Percentiles rank a stretch among this genome's conserved stretches.
Evolutionary conservation across 2,113 vertebrate species (phyloP).

Genomic region (Bubalus kerabau): DNA sequence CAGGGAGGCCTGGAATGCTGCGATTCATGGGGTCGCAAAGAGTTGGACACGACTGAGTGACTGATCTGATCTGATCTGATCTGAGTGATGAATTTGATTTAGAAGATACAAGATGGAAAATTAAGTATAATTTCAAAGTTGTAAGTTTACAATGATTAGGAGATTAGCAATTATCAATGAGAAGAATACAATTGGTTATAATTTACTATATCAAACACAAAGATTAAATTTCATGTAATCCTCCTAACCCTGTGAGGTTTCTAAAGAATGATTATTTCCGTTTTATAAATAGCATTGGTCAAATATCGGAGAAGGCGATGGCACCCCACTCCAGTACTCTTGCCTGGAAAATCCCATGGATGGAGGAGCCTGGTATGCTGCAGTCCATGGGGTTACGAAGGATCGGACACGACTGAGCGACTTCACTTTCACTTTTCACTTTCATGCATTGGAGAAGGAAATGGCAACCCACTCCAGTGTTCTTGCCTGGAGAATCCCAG

Average conservation of each 20-base stretch:
- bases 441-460: too few species aligned
- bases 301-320: neutral
- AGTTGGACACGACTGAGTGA: too few species aligned
- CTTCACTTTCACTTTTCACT: too few species aligned
- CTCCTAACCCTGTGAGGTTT: neutral
- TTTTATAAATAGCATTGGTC: neutral
- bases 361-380: too few species aligned
- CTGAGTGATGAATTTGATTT: neutral
- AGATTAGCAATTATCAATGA: neutral
- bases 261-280: neutral
- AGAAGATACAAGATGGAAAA: neutral
- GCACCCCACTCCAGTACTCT: too few species aligned
- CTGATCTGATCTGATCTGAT: too few species aligned
- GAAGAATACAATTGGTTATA: neutral
- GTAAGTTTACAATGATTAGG: neutral
- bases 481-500: too few species aligned
- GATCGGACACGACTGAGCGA: accelerated
- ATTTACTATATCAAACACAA: neutral
- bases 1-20: too few species aligned
- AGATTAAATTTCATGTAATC: neutral
- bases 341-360: too few species aligned
- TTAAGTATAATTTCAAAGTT: neutral
- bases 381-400: too few species aligned
- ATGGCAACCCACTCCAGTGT: too few species aligned
- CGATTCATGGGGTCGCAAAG: too few species aligned